phyloP scores from a whole-genome alignment of 2,113 vertebrate species.

The Gobio gobio region DNA sequence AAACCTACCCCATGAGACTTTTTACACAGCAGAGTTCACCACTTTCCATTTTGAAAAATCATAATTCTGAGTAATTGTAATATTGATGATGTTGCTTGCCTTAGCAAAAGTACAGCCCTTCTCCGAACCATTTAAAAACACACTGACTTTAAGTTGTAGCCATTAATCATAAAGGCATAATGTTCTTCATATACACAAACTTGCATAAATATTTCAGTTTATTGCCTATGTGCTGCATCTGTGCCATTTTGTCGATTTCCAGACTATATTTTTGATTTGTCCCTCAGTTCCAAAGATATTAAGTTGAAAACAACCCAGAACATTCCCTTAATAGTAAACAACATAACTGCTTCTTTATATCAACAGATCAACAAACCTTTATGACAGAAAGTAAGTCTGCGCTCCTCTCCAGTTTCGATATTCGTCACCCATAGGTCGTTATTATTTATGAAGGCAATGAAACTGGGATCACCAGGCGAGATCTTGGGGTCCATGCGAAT shows the following conservation, averaged over 20 bases:
- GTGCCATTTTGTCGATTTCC: neutral
- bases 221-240: neutral
- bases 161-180: neutral
- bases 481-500: constrained; percentile 98
- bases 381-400: constrained; percentile 88
- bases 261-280: neutral
- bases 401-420: constrained; percentile 88
- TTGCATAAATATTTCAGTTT: neutral
- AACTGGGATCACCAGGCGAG: constrained; percentile 87
- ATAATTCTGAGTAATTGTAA: neutral
- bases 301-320: neutral
- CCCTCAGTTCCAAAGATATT: neutral
- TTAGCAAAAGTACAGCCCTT: too few relatives aligned
- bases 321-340: neutral
- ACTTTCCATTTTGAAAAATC: neutral
- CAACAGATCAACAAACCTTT: constrained; percentile 78
- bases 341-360: neutral
- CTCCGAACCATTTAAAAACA: neutral
- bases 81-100: neutral
- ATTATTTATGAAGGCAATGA: constrained; percentile 95
- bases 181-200: neutral
- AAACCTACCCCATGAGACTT: neutral
- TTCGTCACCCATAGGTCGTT: constrained; percentile 94
- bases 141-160: neutral
- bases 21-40: neutral